Evolutionary conservation across 1,140 invertebrate genomes (phyloP).

Genomic region (Andricus grossulariae): DNA sequence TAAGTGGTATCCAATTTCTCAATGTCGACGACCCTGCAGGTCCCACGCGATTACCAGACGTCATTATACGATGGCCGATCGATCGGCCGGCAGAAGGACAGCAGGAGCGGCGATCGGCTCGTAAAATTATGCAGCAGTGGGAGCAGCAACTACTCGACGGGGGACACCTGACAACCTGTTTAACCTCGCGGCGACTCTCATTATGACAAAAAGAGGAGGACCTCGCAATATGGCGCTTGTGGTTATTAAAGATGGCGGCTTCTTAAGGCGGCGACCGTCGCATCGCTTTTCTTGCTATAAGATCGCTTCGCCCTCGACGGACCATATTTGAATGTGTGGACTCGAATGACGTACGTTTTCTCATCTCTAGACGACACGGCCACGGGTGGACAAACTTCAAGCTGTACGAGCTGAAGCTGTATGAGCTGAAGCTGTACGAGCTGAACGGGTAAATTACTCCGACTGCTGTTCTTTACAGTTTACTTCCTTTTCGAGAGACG

Average conservation of each 20-base stretch:
- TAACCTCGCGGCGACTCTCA: slow-evolving; percentile 66
- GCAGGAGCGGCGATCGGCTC: slow-evolving; percentile 51
- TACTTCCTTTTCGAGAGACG: slow-evolving; percentile 51
- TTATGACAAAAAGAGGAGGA: slow-evolving; percentile 68
- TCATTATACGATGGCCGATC: slow-evolving; percentile 31
- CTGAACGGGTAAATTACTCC: slow-evolving; percentile 55
- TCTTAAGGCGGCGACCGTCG: slow-evolving; percentile 34
- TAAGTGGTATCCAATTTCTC: slow-evolving; percentile 21
- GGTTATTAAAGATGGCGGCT: slow-evolving; percentile 72
- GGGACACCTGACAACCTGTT: slow-evolving; percentile 70
- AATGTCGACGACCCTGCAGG: slow-evolving; percentile 30
- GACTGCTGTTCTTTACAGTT: slow-evolving; percentile 34
- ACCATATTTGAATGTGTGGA: slow-evolving; percentile 66
- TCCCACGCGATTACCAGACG: slow-evolving; percentile 30
- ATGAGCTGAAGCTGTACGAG: slow-evolving; percentile 29
- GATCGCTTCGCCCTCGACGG: slow-evolving; percentile 40
- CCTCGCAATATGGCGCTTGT: slow-evolving; percentile 64
- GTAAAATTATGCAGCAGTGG: slow-evolving; percentile 68
- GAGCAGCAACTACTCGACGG: slow-evolving; percentile 50
- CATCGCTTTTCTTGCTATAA: slow-evolving; percentile 42
- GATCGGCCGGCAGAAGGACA: background rate
- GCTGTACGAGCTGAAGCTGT: slow-evolving; percentile 37
- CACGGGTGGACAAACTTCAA: slow-evolving; percentile 48
- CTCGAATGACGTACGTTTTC: slow-evolving; percentile 45
- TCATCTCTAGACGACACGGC: slow-evolving; percentile 42